Conservation (phyloP, 1,140 invertebrate species). For the Gonioctena quinquepunctata region DNA sequence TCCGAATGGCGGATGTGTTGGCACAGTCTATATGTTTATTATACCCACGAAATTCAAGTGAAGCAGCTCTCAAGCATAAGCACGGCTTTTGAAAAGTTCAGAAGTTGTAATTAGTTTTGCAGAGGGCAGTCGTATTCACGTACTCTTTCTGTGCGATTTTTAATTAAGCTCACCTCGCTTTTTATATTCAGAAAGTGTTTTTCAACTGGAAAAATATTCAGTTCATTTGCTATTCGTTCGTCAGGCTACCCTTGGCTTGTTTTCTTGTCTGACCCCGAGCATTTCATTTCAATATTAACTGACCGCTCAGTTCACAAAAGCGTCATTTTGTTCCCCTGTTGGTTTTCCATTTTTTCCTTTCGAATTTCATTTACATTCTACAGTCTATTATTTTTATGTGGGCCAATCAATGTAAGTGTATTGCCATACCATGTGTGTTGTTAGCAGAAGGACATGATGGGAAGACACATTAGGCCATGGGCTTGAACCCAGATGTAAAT, state of each 20-base stretch:
- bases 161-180: constrained; percentile 49
- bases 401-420: constrained; percentile 9
- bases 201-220: constrained; percentile 51
- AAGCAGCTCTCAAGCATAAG: constrained; percentile 41
- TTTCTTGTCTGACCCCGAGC: constrained; percentile 23
- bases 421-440: not conserved
- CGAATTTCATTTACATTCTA: not conserved
- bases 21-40: constrained; percentile 25
- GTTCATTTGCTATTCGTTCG: constrained; percentile 51
- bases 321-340: constrained; percentile 8
- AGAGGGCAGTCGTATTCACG: constrained; percentile 39
- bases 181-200: constrained; percentile 51
- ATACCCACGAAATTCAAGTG: constrained; percentile 23
- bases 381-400: constrained; percentile 2
- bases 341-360: not conserved
- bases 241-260: constrained; percentile 25
- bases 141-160: constrained; percentile 45
- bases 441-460: not conserved
- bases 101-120: constrained; percentile 55
- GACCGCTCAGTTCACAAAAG: constrained; percentile 18
- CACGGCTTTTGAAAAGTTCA: constrained; percentile 49
- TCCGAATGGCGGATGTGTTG: not conserved
- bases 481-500: not conserved
- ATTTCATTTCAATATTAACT: constrained; percentile 32
- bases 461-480: not conserved